phyloP scores from a whole-genome alignment of 2,113 vertebrate genomes.

The Sigmodon hispidus region DNA sequence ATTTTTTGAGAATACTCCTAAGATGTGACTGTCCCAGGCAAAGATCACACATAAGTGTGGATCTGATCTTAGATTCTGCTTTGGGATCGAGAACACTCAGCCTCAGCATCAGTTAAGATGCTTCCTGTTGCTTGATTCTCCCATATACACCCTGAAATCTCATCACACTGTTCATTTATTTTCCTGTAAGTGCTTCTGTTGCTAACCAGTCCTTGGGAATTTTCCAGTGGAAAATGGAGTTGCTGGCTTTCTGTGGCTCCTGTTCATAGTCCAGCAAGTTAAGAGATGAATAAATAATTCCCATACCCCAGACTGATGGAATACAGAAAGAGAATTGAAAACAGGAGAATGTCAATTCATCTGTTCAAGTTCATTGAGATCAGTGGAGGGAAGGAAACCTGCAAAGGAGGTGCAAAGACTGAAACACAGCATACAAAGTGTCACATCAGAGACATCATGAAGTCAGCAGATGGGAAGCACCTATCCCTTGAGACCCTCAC shows the following conservation, averaged over 20 bases:
- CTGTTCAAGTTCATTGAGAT: background rate
- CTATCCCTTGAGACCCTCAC: slow-evolving; percentile 2
- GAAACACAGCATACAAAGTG: background rate
- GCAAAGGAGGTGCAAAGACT: background rate
- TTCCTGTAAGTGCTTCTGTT: slow-evolving; percentile 26
- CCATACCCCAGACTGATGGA: slow-evolving; percentile 31
- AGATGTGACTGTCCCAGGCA: background rate
- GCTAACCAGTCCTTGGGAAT: slow-evolving; percentile 49
- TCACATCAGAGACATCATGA: slow-evolving; percentile 15
- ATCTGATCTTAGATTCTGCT: background rate
- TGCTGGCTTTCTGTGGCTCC: slow-evolving; percentile 60
- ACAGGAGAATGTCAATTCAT: background rate
- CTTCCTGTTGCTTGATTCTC: background rate
- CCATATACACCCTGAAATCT: slow-evolving; percentile 3
- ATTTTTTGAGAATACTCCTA: slow-evolving; percentile 20
- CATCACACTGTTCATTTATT: slow-evolving; percentile 48
- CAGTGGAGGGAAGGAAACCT: background rate
- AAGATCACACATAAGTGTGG: background rate
- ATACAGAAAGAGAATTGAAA: slow-evolving; percentile 34
- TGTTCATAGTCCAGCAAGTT: slow-evolving; percentile 46
- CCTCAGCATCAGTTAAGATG: background rate
- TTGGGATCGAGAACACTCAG: background rate
- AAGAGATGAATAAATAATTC: slow-evolving; percentile 43
- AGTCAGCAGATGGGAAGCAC: slow-evolving; percentile 33
- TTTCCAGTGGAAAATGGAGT: slow-evolving; percentile 72